Evolutionary conservation across 1,140 invertebrate species (phyloP), one percentile per base, ranked within the genome.

Genomic region (Drosophila kurseongensis): DNA sequence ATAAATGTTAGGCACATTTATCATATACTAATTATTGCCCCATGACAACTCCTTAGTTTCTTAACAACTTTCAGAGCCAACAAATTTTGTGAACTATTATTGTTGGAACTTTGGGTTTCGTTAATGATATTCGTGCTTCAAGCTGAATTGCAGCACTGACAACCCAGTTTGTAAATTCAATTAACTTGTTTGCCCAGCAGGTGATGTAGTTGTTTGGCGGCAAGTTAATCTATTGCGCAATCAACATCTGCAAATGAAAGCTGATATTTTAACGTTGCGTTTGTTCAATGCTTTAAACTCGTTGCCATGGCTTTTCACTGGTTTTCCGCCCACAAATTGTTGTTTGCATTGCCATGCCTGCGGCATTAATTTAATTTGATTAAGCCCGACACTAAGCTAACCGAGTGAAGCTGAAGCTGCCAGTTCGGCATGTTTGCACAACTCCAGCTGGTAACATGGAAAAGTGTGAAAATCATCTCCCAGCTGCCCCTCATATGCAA

Each of bases 131-230:
- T 0, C 10, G 9, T 32, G 23, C 12, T n/a, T 13, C 35, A 14
- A 10, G n/a, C 16, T 23, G 16, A 6, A 10, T 23, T 29, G 40
- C 40, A 35, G 23, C 48, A 60, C 40, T 59, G 51, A 42, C 50
- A 71, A 41, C 51, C 56, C 79, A 78, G 73, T 78, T 71, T 68
- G 68, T 44, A 81, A 86, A 85, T 67, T 71, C 81, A 85, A 86
- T 85, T 85, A 78, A 85, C 78, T 59, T 81, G 78, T 75, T 86
- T 86, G 68, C 48, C 71, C 52, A n/a, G 44, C 16, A 13, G 29
- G 23, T 5, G 40, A 14, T 35, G 16, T 35, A 27, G 38, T 29
- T 12, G 1, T 40, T 27, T 5, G 13, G 18, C 14, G 23, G 45
- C 13, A 16, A 50, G 45, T 75, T 63, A 52, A 57, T 50, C 41